Percentiles rank a stretch among this genome's conserved stretches.
phyloP scores from a whole-genome alignment of 2,797 vertebrate species.

The Poecilia picta region DNA sequence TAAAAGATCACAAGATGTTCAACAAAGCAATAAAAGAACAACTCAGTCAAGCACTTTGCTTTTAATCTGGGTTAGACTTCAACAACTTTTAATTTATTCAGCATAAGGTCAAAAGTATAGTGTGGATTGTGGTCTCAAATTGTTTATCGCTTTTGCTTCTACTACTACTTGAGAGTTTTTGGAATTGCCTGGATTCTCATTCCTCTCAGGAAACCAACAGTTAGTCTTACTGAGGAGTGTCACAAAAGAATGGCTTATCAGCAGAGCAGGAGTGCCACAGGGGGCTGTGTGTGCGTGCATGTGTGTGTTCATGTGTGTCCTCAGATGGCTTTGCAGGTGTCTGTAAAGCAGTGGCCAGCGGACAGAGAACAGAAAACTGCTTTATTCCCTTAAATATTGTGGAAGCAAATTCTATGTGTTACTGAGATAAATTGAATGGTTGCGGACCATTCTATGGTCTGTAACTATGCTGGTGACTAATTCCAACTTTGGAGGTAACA shows the following conservation, averaged over 20 bases:
- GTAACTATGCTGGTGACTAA: neutral
- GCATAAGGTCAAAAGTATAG: neutral
- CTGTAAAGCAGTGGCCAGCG: neutral
- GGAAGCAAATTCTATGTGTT: neutral
- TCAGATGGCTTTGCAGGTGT: neutral
- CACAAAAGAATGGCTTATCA: neutral
- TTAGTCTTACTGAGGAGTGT: neutral
- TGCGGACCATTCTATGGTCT: neutral
- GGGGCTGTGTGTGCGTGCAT: neutral
- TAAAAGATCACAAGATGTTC: neutral
- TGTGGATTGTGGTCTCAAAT: neutral
- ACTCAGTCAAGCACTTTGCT: neutral
- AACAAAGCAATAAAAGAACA: neutral
- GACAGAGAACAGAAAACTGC: neutral
- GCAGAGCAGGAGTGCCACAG: neutral
- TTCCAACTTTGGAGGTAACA: neutral
- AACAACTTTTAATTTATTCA: neutral
- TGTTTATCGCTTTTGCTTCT: neutral
- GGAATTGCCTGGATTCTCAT: neutral
- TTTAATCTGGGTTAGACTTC: neutral
- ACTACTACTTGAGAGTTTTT: neutral
- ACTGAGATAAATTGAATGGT: neutral
- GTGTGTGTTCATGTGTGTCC: neutral
- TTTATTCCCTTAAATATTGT: neutral
- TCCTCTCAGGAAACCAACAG: neutral